Base-by-base conservation (phyloP, 2,113 vertebrate species). In the Ammospiza caudacuta region DNA sequence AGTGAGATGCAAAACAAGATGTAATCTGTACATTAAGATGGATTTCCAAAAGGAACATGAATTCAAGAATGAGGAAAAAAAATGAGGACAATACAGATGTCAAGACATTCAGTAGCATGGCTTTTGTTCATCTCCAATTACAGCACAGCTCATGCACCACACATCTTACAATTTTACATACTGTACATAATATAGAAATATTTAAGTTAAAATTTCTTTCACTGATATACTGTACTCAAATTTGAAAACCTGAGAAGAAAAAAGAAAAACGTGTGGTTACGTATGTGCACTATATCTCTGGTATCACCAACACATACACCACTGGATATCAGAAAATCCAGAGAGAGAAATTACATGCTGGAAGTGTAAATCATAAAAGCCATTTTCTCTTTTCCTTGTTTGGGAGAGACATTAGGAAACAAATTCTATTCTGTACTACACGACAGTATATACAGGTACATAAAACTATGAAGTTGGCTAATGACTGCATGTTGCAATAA, bases 201-300 rank as follows among this genome's bases (percentile, higher is more conserved):
- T 92, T 96, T 98, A 98, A 96, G 97, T 98, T 98, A 98, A 98
- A 98, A 98, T 97, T 98, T 98, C 95, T 98, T 98, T 98, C 98
- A 98, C 98, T 98, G 96, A 97, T 98, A 98, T 94, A 98, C 23
- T 20, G 91, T 95, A 96, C 97, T 98, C 98, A 98, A 98, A 98
- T 96, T 97, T 98, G 97, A 98, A 98, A 98, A 99, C 98, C 98
- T 99, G 99, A 99, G 98, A 98, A 98, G 96, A 98, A 98, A 97
- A 98, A 97, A 97, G 55, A 97, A 97, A 96, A 97, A 68, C 55
- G 87, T 68, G 94, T 89, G 95, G 95, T 55, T 95, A 95, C 6
- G 74, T 94, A 94, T 94, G 96, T 92, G 91, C 85, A 96, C 89
- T 92, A 54, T 37, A 82, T 87, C 64, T 86, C 91, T 4, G 55